A percentile compares a stretch with the other conserved stretches of the same genome.
Evolutionary conservation across 2,113 vertebrate species (phyloP).

Genomic region (Okapia johnstoni): DNA sequence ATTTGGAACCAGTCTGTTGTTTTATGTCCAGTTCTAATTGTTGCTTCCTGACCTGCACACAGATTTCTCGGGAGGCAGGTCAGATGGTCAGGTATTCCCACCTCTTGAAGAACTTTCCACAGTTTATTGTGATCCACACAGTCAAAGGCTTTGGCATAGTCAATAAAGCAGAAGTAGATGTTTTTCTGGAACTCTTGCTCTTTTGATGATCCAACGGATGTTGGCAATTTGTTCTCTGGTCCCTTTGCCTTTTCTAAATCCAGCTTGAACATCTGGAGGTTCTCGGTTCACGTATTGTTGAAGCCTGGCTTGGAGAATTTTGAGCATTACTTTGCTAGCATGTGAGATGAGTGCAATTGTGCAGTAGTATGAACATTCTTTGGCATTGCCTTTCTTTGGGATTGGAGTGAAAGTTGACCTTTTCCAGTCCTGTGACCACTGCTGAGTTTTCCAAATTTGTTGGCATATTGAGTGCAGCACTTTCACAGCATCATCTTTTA

Average conservation of each 20-base stretch:
- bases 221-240: neutral
- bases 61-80: neutral
- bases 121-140: neutral
- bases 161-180: neutral
- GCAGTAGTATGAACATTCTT: too few relatives aligned
- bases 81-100: neutral
- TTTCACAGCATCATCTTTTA: neutral
- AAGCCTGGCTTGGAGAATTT: too few relatives aligned
- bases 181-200: neutral
- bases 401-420: too few relatives aligned
- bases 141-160: neutral
- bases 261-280: neutral
- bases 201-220: neutral
- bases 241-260: neutral
- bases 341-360: too few relatives aligned
- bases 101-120: neutral
- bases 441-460: neutral
- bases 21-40: neutral
- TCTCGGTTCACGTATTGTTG: too few relatives aligned
- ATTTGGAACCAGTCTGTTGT: neutral
- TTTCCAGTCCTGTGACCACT: too few relatives aligned
- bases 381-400: too few relatives aligned
- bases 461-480: neutral
- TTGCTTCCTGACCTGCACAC: neutral
- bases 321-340: too few relatives aligned